A percentile compares a stretch with the other conserved stretches of the same genome.
Conservation (phyloP, 2,797 vertebrate species). For the Pachyuromys duprasi region DNA sequence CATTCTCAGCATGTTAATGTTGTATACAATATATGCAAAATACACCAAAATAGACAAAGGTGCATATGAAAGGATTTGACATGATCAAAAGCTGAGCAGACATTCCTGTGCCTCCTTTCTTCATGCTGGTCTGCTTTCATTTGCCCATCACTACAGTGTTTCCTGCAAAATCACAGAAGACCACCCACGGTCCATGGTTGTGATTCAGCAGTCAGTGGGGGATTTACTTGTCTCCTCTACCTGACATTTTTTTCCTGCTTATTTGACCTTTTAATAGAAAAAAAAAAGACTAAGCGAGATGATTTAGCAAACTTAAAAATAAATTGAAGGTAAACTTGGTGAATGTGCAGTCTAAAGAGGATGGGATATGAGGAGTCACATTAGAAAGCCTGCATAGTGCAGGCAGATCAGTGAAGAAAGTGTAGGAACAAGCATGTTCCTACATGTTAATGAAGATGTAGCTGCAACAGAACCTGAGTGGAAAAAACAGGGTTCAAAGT, state of each 20-base stretch:
- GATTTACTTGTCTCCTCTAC: not conserved
- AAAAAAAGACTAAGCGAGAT: not conserved
- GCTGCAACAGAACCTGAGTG: not conserved
- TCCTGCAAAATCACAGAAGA: not conserved
- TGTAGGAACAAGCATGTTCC: not conserved
- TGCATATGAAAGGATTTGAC: not conserved
- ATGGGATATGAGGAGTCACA: not conserved
- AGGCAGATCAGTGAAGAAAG: not conserved
- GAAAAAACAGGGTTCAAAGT: not conserved
- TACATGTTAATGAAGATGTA: not conserved
- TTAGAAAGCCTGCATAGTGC: not conserved
- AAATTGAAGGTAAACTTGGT: not conserved
- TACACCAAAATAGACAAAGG: not conserved
- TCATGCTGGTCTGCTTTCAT: not conserved
- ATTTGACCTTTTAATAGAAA: not conserved
- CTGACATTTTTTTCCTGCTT: not conserved
- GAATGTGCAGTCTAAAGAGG: not conserved
- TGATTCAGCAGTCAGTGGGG: not conserved
- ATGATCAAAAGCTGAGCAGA: not conserved
- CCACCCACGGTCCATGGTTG: not conserved
- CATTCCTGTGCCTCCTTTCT: not conserved
- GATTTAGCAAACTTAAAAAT: not conserved
- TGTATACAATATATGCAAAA: not conserved
- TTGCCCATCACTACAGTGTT: not conserved
- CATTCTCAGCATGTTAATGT: not conserved